These are phyloP conservation scores for Perca flavescens DNA, from an alignment of 2,113 vertebrate species.

Conservation along the genomic window DNA sequence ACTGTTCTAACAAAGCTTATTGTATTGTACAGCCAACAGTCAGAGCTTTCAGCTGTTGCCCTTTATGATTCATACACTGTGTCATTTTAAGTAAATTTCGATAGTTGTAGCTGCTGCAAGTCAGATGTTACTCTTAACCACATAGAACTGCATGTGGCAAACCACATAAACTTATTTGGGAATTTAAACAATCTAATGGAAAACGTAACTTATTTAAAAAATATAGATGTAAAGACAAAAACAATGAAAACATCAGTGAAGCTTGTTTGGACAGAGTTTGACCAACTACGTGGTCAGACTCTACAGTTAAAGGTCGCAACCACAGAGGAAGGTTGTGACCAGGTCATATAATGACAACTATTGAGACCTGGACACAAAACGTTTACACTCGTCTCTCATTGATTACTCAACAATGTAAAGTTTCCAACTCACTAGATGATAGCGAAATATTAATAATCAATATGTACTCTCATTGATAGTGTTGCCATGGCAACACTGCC, in stretches of 20 bases:
- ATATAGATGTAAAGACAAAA: too few species aligned
- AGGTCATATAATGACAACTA: background rate
- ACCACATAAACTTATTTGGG: background rate
- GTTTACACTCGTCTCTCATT: background rate
- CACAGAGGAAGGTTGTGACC: background rate
- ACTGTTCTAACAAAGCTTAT: background rate
- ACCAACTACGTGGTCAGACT: conserved; percentile 43
- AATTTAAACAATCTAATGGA: background rate
- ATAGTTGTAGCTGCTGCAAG: background rate
- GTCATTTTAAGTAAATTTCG: background rate
- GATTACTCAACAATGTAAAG: conserved; percentile 25
- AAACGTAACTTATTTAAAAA: background rate
- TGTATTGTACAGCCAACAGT: background rate
- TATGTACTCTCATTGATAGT: conserved; percentile 44
- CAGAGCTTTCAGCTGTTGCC: background rate
- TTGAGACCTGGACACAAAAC: background rate
- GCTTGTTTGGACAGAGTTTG: conserved; percentile 59
- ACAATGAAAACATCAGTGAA: background rate
- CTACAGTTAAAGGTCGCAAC: conserved; percentile 50
- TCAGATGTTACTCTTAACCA: background rate
- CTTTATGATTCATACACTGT: background rate
- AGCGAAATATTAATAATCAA: conserved; percentile 59
- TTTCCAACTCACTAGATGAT: conserved; percentile 38
- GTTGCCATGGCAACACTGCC: conserved; percentile 62
- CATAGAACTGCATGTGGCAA: background rate